Evolutionary conservation across 1,140 invertebrate species (phyloP).

Genomic region (Drosophila carrolli): DNA sequence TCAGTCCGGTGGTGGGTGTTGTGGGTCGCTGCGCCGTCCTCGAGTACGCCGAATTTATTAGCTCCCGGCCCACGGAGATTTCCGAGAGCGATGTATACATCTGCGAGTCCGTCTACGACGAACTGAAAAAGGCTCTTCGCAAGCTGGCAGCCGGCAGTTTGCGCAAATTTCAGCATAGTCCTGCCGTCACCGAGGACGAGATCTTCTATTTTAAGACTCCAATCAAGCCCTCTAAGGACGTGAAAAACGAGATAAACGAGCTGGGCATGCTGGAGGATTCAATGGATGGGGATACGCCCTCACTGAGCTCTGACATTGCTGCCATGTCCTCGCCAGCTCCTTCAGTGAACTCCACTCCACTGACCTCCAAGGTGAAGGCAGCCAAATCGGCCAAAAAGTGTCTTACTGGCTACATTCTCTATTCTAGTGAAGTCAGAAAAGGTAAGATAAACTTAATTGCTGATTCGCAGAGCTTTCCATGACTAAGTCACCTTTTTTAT

Average conservation of each 20-base stretch:
- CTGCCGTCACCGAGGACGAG: slow-evolving; percentile 95
- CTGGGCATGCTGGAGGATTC: slow-evolving; percentile 89
- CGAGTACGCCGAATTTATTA: slow-evolving; percentile 95
- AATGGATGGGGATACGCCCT: slow-evolving; percentile 90
- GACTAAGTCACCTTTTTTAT: no score
- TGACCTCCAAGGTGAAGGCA: slow-evolving; percentile 85
- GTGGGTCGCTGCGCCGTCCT: slow-evolving; percentile 96
- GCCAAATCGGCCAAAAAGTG: slow-evolving; percentile 88
- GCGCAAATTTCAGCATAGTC: slow-evolving; percentile 93
- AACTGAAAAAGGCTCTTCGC: slow-evolving; percentile 91
- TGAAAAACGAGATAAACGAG: slow-evolving; percentile 85
- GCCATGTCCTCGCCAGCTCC: slow-evolving; percentile 84
- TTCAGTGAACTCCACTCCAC: slow-evolving; percentile 86
- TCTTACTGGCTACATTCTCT: slow-evolving; percentile 99
- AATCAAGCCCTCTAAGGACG: slow-evolving; percentile 87
- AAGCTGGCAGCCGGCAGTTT: slow-evolving; percentile 91
- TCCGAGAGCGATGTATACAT: slow-evolving; percentile 96
- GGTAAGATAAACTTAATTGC: slow-evolving; percentile 83
- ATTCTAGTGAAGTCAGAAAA: slow-evolving; percentile 97
- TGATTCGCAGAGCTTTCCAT: no score
- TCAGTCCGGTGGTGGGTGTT: slow-evolving; percentile 95
- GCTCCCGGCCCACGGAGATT: slow-evolving; percentile 97
- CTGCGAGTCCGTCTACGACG: slow-evolving; percentile 97
- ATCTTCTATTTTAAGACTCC: slow-evolving; percentile 94
- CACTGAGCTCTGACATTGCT: slow-evolving; percentile 89